These are phyloP conservation scores for Bostrychus sinensis DNA, from an alignment of 2,113 vertebrate species.

Conservation along the genomic window DNA sequence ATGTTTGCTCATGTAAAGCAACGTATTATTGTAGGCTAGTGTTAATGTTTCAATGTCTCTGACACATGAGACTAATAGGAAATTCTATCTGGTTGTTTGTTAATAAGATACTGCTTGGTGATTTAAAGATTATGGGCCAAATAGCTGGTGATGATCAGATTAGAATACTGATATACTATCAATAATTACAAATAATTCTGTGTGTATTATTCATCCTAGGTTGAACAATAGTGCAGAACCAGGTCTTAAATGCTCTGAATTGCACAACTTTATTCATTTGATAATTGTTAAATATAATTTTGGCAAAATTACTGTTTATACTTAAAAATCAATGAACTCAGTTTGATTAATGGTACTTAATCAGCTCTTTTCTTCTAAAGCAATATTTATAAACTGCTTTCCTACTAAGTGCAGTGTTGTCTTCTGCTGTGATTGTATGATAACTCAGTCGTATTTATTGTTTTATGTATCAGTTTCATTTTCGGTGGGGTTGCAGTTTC, in stretches of 20 bases:
- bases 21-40: too few species aligned
- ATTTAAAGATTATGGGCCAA: neutral
- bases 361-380: slow-evolving; percentile 62
- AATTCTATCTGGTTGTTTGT: neutral
- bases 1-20: too few species aligned
- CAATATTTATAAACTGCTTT: slow-evolving; percentile 70
- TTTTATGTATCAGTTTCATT: slow-evolving; percentile 70
- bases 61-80: too few species aligned
- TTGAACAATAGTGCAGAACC: slow-evolving; percentile 42
- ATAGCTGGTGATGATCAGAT: slow-evolving; percentile 1
- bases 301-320: slow-evolving; percentile 67
- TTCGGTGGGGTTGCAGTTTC: slow-evolving; percentile 44
- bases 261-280: slow-evolving; percentile 65
- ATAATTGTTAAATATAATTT: slow-evolving; percentile 56
- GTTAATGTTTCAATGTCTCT: too few species aligned
- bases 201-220: slow-evolving; percentile 27
- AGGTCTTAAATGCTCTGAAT: slow-evolving; percentile 65
- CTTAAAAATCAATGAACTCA: slow-evolving; percentile 56
- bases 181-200: slow-evolving; percentile 51
- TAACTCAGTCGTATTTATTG: slow-evolving; percentile 77
- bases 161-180: slow-evolving; percentile 22
- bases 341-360: slow-evolving; percentile 71
- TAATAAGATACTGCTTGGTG: neutral
- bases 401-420: slow-evolving; percentile 59
- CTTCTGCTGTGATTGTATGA: slow-evolving; percentile 64